Base-by-base conservation (phyloP, 2,888 invertebrate genomes). In the Meiosimyza platycephala region DNA sequence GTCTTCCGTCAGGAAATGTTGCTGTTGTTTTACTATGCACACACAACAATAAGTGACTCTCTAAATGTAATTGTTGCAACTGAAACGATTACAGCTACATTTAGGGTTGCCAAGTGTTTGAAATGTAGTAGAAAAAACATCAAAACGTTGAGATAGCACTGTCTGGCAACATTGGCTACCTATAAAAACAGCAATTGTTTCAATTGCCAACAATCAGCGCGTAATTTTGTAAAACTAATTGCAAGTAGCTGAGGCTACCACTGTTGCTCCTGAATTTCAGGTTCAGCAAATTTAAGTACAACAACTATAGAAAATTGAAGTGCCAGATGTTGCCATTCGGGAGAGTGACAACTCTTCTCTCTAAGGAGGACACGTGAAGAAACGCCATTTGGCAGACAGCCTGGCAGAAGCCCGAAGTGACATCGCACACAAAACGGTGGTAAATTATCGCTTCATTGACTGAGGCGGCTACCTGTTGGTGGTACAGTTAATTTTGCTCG, bases 361-460 rank as follows among this genome's bases (percentile, higher is more conserved):
- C 6, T 40, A 40, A 16, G 12, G 16, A 11, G 47, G 47, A 64
- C 50, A 48, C 64, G 47, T 33, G 22, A 52, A 40, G 40, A 9
- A 40, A 40, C 40, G 40, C 9, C 51, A 51, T 55, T 28, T 16
- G 33, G 15, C 40, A 40, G 40, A 40, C 40, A 16, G 50, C 51
- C n/a, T 50, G 33, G 18, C 40, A 16, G 40, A 16, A 18, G 67
- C 6, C 66, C 9, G 66, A 66, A 55, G 22, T 55, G 65, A 18
- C 65, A 65, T 52, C 6, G 7, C 22, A 57, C 6, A 28, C 16
- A 47, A 12, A 55, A n/a, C 33, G 16, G 13, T 50, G 40, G 62
- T 79, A 82, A 79, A 80, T 83, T 82, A 81, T 81, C 79, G 83
- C 81, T 83, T 81, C 81, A 83, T 81, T 81, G 69, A 66, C 78